Conservation (phyloP, 2,888 invertebrate species). For the Acanthopleura granulata region DNA sequence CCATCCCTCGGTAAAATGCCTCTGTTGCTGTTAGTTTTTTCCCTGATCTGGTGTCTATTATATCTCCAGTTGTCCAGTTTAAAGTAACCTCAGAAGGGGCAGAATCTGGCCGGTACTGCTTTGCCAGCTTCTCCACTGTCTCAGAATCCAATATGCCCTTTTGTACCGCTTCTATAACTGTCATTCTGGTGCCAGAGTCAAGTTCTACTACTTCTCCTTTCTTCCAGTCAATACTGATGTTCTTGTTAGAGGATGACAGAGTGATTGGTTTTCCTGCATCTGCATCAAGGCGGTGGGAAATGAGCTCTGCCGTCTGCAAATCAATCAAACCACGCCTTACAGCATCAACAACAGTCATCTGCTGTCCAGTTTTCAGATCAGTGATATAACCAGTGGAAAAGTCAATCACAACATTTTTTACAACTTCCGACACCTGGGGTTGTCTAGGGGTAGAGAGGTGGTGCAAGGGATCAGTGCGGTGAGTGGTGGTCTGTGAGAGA, state of each 20-base stretch:
- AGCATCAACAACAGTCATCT: slow-evolving; percentile 34
- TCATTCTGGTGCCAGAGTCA: slow-evolving; percentile 80
- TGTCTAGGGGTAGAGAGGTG: background rate
- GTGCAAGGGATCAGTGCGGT: background rate
- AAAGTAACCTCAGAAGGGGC: slow-evolving; percentile 70
- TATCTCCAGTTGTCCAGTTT: slow-evolving; percentile 79
- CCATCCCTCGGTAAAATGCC: slow-evolving; percentile 72
- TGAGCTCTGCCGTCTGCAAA: slow-evolving; percentile 9
- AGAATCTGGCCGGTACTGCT: slow-evolving; percentile 33
- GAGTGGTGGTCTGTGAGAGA: slow-evolving; percentile 10
- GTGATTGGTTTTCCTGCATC: slow-evolving; percentile 15
- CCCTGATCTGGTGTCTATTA: slow-evolving; percentile 75
- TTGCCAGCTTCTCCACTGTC: slow-evolving; percentile 74
- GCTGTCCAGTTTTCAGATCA: slow-evolving; percentile 40
- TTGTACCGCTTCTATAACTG: slow-evolving; percentile 82
- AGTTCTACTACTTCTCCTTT: slow-evolving; percentile 72
- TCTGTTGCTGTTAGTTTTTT: slow-evolving; percentile 84
- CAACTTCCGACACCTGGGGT: slow-evolving; percentile 20
- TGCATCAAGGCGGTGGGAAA: background rate
- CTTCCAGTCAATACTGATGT: slow-evolving; percentile 54
- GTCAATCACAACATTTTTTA: slow-evolving; percentile 11
- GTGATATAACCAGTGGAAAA: slow-evolving; percentile 8
- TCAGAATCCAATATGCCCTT: slow-evolving; percentile 75
- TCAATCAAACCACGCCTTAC: slow-evolving; percentile 39
- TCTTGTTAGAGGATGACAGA: background rate